These are phyloP conservation scores for Atta texana DNA, from an alignment of 1,140 invertebrate species.

Conservation along the genomic window DNA sequence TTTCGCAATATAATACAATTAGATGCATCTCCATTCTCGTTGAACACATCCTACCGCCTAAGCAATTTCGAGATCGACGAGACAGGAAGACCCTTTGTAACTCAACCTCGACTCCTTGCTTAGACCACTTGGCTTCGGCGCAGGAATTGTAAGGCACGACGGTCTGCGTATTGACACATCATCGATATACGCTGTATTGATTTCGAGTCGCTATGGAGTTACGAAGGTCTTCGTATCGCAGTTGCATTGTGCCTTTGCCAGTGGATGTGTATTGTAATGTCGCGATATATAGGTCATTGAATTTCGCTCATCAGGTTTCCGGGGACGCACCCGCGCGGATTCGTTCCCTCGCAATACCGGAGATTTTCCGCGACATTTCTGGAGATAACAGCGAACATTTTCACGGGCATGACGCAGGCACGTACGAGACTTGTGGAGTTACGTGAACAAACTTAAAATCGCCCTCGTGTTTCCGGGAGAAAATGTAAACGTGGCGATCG, in stretches of 20 bases:
- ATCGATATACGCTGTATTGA: constrained; percentile 70
- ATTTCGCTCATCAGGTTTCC: constrained; percentile 60
- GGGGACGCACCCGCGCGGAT: background rate
- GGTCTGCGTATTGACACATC: constrained; percentile 68
- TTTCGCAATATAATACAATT: constrained; percentile 29
- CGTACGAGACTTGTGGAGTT: constrained; percentile 35
- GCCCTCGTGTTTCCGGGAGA: constrained; percentile 20
- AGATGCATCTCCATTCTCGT: background rate
- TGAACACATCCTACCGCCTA: constrained; percentile 5
- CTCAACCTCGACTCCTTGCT: background rate
- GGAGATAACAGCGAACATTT: background rate
- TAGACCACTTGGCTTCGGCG: constrained; percentile 53
- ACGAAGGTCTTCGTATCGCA: constrained; percentile 63
- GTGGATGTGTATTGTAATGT: constrained; percentile 41
- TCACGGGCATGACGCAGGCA: constrained; percentile 17
- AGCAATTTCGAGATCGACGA: constrained; percentile 49
- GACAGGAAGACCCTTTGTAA: constrained; percentile 37
- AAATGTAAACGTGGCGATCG: constrained; percentile 19
- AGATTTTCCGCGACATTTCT: constrained; percentile 1
- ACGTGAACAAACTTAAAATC: constrained; percentile 45
- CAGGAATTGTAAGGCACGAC: constrained; percentile 63
- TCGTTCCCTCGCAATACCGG: constrained; percentile 28
- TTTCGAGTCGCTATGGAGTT: constrained; percentile 65
- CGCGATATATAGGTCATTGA: constrained; percentile 69
- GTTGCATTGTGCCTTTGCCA: constrained; percentile 53